Percentiles rank a stretch among this genome's conserved stretches.
phyloP scores from a whole-genome alignment of 2,113 vertebrate species.

The Bambusicola thoracicus region DNA sequence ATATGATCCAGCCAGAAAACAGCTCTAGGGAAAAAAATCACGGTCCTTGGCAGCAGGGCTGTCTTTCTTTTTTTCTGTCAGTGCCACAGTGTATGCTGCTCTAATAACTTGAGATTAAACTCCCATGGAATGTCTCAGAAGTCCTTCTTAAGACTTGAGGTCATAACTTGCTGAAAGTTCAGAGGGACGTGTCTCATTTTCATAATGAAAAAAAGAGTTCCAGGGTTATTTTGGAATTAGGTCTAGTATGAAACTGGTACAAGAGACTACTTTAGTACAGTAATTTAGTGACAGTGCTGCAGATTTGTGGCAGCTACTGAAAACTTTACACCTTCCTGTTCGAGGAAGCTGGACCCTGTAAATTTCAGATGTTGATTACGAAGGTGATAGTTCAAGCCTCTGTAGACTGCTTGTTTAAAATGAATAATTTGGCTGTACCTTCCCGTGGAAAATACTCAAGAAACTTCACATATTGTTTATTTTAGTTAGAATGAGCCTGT shows the following conservation, averaged over 20 bases:
- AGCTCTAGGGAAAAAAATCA: conserved; percentile 26
- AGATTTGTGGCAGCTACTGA: not conserved
- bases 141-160: conserved; percentile 65
- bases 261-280: conserved; percentile 50
- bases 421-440: not conserved
- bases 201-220: conserved; percentile 32
- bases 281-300: conserved; percentile 24
- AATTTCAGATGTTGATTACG: not conserved
- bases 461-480: not conserved
- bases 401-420: not conserved
- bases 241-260: conserved; percentile 71
- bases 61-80: conserved; percentile 12
- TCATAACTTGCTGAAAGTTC: conserved; percentile 63
- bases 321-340: conserved; percentile 17
- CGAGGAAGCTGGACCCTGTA: not conserved
- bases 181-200: conserved; percentile 54
- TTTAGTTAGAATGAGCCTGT: not conserved
- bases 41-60: conserved; percentile 38
- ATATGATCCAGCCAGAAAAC: conserved; percentile 57
- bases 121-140: conserved; percentile 28
- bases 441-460: not conserved
- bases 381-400: not conserved
- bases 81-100: conserved; percentile 15
- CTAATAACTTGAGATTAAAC: conserved; percentile 53
- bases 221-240: conserved; percentile 72